These are phyloP conservation scores for Watsonalla binaria DNA, from an alignment of 2,888 invertebrate genomes.

Conservation along the genomic window DNA sequence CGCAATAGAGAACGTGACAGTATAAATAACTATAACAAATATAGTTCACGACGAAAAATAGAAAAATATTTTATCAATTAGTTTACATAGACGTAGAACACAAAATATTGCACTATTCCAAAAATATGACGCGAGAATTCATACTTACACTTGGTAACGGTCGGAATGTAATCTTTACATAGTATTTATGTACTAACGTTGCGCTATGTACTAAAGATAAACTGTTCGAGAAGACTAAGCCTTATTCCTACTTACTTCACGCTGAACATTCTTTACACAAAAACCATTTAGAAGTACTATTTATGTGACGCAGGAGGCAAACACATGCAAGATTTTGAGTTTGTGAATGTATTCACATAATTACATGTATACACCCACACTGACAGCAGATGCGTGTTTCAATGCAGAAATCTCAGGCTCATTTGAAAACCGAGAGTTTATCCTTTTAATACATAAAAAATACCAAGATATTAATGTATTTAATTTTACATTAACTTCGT, in stretches of 20 bases:
- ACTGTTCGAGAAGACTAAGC: slow-evolving; percentile 53
- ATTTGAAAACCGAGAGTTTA: too few species aligned
- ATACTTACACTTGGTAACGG: neutral
- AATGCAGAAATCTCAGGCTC: too few species aligned
- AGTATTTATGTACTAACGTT: neutral
- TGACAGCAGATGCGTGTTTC: too few species aligned
- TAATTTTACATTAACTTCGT: too few species aligned
- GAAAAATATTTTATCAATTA: slow-evolving; percentile 10
- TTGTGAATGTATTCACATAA: too few species aligned
- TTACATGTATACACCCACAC: too few species aligned
- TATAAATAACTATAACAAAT: neutral
- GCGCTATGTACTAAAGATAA: neutral
- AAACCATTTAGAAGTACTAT: neutral
- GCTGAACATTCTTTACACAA: slow-evolving; percentile 34
- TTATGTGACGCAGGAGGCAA: too few species aligned
- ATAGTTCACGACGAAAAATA: neutral
- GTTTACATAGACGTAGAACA: slow-evolving; percentile 12
- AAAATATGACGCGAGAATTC: neutral
- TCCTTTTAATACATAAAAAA: too few species aligned
- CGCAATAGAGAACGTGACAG: slow-evolving; percentile 1
- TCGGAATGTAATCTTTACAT: slow-evolving; percentile 1
- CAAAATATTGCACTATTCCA: slow-evolving; percentile 16
- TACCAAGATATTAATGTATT: too few species aligned
- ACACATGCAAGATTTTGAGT: too few species aligned
- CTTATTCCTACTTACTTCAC: slow-evolving; percentile 34